Conservation (phyloP, 2,888 invertebrate species). For the Drosophila tanythrix region DNA sequence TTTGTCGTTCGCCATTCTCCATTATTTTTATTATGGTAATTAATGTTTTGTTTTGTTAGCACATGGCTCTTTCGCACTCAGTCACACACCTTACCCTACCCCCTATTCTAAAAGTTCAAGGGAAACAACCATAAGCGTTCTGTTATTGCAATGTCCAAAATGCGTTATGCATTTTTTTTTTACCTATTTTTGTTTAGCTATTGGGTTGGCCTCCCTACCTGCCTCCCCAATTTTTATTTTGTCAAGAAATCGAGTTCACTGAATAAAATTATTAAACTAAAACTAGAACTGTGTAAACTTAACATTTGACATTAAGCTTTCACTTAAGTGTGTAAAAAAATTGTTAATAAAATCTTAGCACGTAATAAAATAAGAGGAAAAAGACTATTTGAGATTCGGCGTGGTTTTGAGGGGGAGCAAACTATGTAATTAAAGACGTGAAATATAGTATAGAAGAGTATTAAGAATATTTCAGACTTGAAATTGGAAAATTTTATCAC, state of each 20-base stretch:
- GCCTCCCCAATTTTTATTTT: not conserved
- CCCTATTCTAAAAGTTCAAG: not conserved
- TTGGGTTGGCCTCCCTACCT: not conserved
- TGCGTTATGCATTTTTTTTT: constrained; percentile 14
- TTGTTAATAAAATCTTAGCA: not conserved
- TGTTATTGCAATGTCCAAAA: constrained; percentile 23
- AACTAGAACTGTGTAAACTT: not conserved
- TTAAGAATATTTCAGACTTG: not conserved
- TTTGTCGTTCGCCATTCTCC: constrained; percentile 50
- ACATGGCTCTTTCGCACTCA: constrained; percentile 29
- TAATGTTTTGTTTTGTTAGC: constrained; percentile 42
- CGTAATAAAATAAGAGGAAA: not conserved
- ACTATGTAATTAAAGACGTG: not conserved
- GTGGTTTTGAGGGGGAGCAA: not conserved
- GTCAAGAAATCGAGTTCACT: not conserved
- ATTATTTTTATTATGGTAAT: constrained; percentile 62
- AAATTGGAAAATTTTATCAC: not conserved
- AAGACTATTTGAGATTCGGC: not conserved
- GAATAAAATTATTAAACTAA: not conserved
- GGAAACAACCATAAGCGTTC: constrained; percentile 2
- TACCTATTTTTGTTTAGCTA: constrained; percentile 10
- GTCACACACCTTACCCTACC: not conserved
- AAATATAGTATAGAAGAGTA: not conserved
- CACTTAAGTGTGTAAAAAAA: not conserved
- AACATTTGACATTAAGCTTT: not conserved